Conservation (phyloP, 2,113 vertebrate species). For the Sander vitreus region DNA sequence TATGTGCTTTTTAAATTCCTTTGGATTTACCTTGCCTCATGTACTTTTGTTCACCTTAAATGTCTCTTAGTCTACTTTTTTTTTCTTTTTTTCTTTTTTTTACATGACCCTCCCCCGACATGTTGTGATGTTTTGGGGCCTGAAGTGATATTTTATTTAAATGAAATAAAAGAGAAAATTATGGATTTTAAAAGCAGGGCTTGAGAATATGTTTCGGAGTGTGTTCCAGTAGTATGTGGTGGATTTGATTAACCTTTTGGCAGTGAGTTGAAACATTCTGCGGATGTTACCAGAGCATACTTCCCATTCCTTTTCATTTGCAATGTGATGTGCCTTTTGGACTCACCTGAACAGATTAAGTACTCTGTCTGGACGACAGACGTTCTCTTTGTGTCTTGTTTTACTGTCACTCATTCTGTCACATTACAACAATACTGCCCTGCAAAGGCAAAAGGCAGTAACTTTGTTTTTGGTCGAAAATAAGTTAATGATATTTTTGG, state of each 20-base stretch:
- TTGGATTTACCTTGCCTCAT: constrained; percentile 47
- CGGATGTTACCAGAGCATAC: not conserved
- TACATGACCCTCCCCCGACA: not conserved
- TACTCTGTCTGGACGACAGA: not conserved
- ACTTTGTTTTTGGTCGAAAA: too few species aligned
- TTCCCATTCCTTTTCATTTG: not conserved
- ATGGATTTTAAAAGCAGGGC: constrained; percentile 40
- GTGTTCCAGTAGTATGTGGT: not conserved
- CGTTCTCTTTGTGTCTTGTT: not conserved
- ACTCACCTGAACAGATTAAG: constrained; percentile 5
- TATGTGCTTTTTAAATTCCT: constrained; percentile 45
- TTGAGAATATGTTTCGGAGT: constrained; percentile 27
- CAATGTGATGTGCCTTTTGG: constrained; percentile 61
- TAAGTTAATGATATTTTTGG: too few species aligned
- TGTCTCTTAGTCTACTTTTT: constrained; percentile 4
- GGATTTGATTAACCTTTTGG: not conserved
- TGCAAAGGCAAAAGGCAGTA: too few species aligned
- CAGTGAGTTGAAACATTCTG: not conserved
- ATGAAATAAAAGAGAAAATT: constrained; percentile 55
- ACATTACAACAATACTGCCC: not conserved
- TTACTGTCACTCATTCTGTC: not conserved
- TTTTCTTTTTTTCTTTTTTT: not conserved
- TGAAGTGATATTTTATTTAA: constrained; percentile 64
- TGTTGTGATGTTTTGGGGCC: constrained; percentile 35
- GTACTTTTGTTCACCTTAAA: constrained; percentile 24